Evolutionary conservation across 2,888 invertebrate genomes (phyloP).

Genomic region (Caenorhabditis sp.): DNA sequence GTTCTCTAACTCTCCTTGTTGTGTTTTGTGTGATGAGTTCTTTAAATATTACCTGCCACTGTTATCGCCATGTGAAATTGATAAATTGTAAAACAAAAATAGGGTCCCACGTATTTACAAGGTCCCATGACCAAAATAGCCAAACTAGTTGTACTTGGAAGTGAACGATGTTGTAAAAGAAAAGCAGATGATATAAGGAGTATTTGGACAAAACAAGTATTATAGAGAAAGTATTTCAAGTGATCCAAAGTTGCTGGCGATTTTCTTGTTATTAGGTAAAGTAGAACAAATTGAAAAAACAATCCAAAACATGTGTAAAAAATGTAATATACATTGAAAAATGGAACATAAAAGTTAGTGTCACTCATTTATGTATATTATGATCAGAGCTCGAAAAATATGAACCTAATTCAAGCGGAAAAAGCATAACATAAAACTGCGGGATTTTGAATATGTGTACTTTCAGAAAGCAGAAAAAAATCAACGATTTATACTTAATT

Average conservation of each 20-base stretch:
- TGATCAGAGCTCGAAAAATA: neutral
- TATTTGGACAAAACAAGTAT: constrained; percentile 13
- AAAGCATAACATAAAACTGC: neutral
- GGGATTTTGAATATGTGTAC: no score
- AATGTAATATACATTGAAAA: constrained; percentile 28
- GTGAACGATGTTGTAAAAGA: constrained; percentile 15
- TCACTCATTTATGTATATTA: neutral
- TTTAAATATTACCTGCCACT: neutral
- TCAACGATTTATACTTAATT: no score
- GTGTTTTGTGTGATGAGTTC: no score
- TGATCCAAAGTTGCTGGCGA: constrained; percentile 28
- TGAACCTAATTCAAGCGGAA: neutral
- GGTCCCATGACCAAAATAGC: constrained; percentile 24
- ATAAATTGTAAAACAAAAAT: constrained; percentile 25
- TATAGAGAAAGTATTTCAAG: constrained; percentile 32
- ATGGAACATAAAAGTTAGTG: constrained; percentile 28
- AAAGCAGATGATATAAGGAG: constrained; percentile 12
- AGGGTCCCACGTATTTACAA: constrained; percentile 14
- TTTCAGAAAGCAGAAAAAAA: no score
- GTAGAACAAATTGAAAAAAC: constrained; percentile 16
- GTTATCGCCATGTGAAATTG: constrained; percentile 24
- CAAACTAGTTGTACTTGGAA: constrained; percentile 16
- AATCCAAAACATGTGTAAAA: constrained; percentile 9
- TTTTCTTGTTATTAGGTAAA: constrained; percentile 24
- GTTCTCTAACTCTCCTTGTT: no score